Evolutionary conservation across 2,113 vertebrate species (phyloP).

Genomic region (Tyrannus savana): DNA sequence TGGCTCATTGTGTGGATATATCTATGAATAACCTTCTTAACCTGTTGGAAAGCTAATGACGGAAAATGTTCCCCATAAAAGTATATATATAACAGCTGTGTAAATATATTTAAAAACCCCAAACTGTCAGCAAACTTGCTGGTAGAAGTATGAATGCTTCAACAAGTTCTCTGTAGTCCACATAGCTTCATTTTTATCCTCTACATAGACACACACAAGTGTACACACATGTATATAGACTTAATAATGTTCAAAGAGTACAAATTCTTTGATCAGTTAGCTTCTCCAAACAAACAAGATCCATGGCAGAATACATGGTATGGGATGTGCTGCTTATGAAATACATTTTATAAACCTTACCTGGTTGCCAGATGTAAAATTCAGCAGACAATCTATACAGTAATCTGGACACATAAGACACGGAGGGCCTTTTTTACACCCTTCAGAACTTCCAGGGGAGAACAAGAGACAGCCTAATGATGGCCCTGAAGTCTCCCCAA

Average conservation of each 20-base stretch:
- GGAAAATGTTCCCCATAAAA: constrained; percentile 76
- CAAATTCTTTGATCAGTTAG: not conserved
- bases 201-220: not conserved
- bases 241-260: not conserved
- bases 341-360: constrained; percentile 39
- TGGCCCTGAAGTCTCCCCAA: not conserved
- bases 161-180: constrained; percentile 65
- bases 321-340: not conserved
- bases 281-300: not conserved
- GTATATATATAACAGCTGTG: constrained; percentile 64
- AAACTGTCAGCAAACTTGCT: constrained; percentile 63
- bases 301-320: not conserved
- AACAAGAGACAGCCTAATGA: not conserved
- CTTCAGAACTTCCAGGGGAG: not conserved
- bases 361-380: constrained; percentile 10
- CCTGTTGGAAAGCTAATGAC: constrained; percentile 57
- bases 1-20: constrained; percentile 58
- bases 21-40: constrained; percentile 74
- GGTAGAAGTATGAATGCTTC: constrained; percentile 59
- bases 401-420: not conserved
- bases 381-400: not conserved
- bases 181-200: constrained; percentile 55
- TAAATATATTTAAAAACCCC: constrained; percentile 57
- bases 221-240: accelerated
- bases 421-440: not conserved